Evolutionary conservation across 2,888 invertebrate genomes (phyloP).

Genomic region (Miltochrista miniata): DNA sequence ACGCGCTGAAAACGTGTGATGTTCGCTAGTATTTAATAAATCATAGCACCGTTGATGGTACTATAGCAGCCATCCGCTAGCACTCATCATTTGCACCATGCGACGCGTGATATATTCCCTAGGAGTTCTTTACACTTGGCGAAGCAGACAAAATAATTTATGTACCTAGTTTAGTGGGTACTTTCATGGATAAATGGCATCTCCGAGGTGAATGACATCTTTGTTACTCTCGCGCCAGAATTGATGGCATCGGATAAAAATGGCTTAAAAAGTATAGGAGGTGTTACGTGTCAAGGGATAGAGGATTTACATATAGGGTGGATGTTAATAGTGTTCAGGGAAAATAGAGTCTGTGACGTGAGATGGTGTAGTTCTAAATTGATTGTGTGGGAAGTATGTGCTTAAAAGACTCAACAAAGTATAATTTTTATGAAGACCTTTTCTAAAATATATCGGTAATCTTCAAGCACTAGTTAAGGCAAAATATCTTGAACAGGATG

Average conservation of each 20-base stretch:
- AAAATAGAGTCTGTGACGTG: background rate
- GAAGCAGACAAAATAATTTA: constrained; percentile 82
- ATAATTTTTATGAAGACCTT: background rate
- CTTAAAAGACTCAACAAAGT: background rate
- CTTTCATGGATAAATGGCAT: constrained; percentile 73
- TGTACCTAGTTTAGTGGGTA: constrained; percentile 80
- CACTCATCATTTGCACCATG: constrained; percentile 32
- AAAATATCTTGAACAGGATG: no score
- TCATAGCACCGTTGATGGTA: background rate
- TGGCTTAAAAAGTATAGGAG: constrained; percentile 36
- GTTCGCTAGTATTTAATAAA: no score
- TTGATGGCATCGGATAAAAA: constrained; percentile 36
- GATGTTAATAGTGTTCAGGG: background rate
- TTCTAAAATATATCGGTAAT: no score
- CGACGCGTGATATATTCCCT: constrained; percentile 74
- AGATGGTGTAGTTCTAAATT: background rate
- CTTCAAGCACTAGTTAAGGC: no score
- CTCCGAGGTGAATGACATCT: constrained; percentile 77
- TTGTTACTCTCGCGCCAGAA: constrained; percentile 53
- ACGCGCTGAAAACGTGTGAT: no score
- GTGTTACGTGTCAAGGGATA: constrained; percentile 16
- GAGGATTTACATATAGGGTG: constrained; percentile 13
- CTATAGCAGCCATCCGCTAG: constrained; percentile 25
- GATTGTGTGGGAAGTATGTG: background rate
- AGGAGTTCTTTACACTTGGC: constrained; percentile 78